Conservation (phyloP, 1,140 invertebrate genomes). For the Paracyclopina nana region DNA sequence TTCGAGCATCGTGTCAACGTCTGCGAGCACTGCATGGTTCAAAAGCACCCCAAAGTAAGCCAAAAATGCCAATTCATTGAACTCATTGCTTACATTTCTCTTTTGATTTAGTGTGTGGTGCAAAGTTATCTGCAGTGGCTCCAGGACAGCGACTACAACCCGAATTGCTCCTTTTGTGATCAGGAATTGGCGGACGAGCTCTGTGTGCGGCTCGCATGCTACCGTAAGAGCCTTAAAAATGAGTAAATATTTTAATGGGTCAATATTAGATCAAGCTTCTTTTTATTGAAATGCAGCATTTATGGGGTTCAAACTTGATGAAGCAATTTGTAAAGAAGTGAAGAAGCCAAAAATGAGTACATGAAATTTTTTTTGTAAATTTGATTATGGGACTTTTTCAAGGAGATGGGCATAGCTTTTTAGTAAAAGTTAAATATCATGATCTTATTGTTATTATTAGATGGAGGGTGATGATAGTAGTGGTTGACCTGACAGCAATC, state of each 20-base stretch:
- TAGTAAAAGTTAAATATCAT: no score
- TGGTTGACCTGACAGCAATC: no score
- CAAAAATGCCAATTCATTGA: background rate
- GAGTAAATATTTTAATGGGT: no score
- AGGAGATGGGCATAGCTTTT: no score
- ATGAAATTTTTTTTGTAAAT: no score
- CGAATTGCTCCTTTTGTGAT: constrained; percentile 66
- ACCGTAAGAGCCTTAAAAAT: constrained; percentile 38
- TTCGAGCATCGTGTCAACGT: constrained; percentile 96
- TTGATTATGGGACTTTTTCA: no score
- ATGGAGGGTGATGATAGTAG: no score
- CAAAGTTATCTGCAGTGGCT: constrained; percentile 95
- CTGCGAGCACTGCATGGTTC: constrained; percentile 91
- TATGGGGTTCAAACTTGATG: constrained; percentile 1
- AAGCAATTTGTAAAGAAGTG: constrained; percentile 3
- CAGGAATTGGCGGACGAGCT: constrained; percentile 53
- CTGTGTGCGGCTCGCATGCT: constrained; percentile 69
- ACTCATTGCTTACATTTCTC: constrained; percentile 18
- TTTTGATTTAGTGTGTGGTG: constrained; percentile 65
- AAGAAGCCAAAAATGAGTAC: no score
- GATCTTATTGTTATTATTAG: no score
- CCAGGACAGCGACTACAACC: constrained; percentile 86
- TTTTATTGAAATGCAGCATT: no score
- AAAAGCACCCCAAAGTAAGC: constrained; percentile 75
- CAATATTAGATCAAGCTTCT: no score